Evolutionary conservation across 2,113 vertebrate species (phyloP), one percentile per base, ranked within the genome.

Genomic region (Phaetusa simplex): DNA sequence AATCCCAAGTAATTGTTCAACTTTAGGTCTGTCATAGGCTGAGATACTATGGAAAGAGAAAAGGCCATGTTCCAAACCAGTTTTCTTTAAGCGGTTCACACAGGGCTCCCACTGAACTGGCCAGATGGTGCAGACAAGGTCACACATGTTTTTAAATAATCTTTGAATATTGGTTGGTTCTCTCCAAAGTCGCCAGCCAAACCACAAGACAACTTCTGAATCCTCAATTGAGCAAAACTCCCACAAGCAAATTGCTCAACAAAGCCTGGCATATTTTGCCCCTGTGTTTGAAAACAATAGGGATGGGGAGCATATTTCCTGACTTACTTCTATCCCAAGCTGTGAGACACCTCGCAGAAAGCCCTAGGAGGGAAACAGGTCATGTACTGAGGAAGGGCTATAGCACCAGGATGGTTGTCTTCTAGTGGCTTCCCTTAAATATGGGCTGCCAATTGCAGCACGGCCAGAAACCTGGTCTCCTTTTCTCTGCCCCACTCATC

Each of bases 161-260:
- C 92, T 94, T 85, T 93, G 19, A 80, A 78, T 53, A 49, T 80
- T 71, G 42, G 17, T 94, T 69, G 10, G 36, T 87, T 87, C 66
- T 82, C 30, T 89, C 36, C 17, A 2, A 90, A 50, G 36, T 65
- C 85, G 22, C 40, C 40, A 80, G 90, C 85, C 87, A 96, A 96
- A 94, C 93, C 92, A 70, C 82, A 94, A 73, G 71, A 82, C 74
- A 92, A 88, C 78, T 96, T 96, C 84, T 96, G 91, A 89, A 87
- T 93, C 81, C 74, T 85, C 64, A 82, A 4, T 29, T 82, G 87
- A 93, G 42, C 59, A 74, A 92, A 96, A 85, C 19, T 85, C 47
- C 79, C 90, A 88, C 58, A 85, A 79, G 90, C 66, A 85, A 93
- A 95, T 88, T 94, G 56, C 90, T 90, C 84, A 94, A 93, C 90